phyloP scores from a whole-genome alignment of 2,797 vertebrate species.

The Hippocampus kuda region DNA sequence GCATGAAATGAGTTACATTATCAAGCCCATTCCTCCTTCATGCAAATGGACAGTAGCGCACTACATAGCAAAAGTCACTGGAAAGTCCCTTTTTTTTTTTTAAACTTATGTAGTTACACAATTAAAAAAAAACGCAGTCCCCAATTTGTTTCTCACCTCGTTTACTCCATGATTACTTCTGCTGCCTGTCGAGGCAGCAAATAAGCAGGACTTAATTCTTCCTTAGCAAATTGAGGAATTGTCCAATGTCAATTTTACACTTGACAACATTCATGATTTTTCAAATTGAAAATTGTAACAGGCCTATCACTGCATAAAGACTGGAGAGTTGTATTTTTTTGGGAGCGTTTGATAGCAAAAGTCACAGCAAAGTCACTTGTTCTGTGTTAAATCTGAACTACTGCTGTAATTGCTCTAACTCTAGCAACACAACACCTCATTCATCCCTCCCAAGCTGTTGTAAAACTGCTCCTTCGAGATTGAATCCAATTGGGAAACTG shows the following conservation, averaged over 20 bases:
- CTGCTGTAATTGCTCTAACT: background rate
- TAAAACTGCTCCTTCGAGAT: background rate
- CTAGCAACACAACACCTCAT: background rate
- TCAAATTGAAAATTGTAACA: background rate
- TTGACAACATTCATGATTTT: background rate
- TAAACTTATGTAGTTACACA: no score
- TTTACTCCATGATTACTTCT: background rate
- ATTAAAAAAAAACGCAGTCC: background rate
- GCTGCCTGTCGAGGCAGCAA: background rate
- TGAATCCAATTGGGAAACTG: background rate
- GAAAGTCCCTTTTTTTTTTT: background rate
- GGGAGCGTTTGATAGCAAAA: background rate
- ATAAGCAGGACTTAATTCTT: background rate
- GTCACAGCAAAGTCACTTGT: conserved; percentile 4
- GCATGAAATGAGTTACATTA: no score
- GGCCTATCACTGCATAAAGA: background rate
- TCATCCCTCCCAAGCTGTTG: background rate
- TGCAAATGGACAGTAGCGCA: background rate
- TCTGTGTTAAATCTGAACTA: background rate
- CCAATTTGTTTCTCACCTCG: background rate
- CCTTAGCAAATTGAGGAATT: background rate
- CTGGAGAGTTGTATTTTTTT: background rate
- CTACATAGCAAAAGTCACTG: background rate
- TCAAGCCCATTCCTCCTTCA: background rate
- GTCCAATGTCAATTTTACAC: background rate